Evolutionary conservation across 1,140 invertebrate species (phyloP), one percentile per base, ranked within the genome.

Genomic region (Heliothis virescens): DNA sequence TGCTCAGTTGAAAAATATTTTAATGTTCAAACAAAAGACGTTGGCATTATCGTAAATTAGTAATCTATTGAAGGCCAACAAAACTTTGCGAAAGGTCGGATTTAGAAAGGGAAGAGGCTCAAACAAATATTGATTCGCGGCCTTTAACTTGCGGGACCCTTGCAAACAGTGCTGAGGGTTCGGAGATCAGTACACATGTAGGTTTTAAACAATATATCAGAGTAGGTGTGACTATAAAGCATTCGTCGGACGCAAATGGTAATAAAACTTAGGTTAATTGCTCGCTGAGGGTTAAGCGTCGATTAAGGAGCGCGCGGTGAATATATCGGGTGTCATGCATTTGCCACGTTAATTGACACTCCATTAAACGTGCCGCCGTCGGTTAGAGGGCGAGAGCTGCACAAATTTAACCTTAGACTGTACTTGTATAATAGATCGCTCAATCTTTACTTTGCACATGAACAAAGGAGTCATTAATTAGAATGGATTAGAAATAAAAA

Each of bases 111-210:
- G 77, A 81, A 78, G 65, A 83, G 81, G 82, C 79, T 60, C 63
- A 75, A 62, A 80, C 82, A 84, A 84, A 86, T 84, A 86, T 86
- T 86, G 80, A 80, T 80, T 79, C 82, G 63, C 67, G 75, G 74
- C 79, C 79, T 77, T 74, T 76, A 82, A 80, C 73, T 82, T 76
- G 16, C 15, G n/a, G 34, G 82, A 59, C 81, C 79, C 82, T 41
- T 21, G 79, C 81, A 86, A 86, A 86, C 81, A 86, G 47, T n/a
- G 69, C 79, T 80, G 74, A 82, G 81, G 79, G 75, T 76, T 79
- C 67, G 55, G 26, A 71, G 79, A 79, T 81, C 67, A 75, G 65
- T 62, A 79, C 50, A 84, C 80, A 75, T 29, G 55, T 11, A 73
- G 48, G 62, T 65, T 81, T 76, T 73, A 29, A 29, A 79, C 57